Base-by-base conservation (phyloP, 2,797 vertebrate species). In the Gymnodraco acuticeps region DNA sequence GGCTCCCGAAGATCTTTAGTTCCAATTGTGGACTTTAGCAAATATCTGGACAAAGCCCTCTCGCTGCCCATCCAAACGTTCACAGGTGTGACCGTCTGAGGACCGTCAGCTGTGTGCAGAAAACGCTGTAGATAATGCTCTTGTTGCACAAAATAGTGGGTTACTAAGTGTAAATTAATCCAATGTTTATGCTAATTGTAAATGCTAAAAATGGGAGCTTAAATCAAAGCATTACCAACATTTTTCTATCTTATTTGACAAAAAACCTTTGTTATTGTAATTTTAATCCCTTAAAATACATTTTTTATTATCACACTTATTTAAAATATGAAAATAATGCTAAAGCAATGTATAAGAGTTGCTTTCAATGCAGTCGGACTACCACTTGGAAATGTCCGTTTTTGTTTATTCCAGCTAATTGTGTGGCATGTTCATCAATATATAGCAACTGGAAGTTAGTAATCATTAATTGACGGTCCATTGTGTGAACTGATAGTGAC, bases 1-100 rank as follows among this genome's bases (percentile, higher is more conserved):
- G 91, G 94, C 54, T 78, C 76, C 23, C 92, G 83, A 27, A 27
- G 27, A 27, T 5, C 27, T 27, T 27, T 1, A 27, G 27, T 27
- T 27, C 4, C 4, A 27, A 0, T 27, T 27, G 27, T 27, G 27
- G 27, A 27, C 33, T 77, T 95, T 0, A 93, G 84, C 76, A 94
- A 87, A 75, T 94, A 89, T 75, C 87, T 94, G 87, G 88, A 92
- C 82, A 95, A 89, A 61, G 94, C 91, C 45, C 93, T 97, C 79
- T 88, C 94, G 2, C 87, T 97, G 88, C 96, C 97, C 31, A 96
- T 98, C 90, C 96, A 97, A 91, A 98, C 96, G 0, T 97, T 97
- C 77, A 92, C 93, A 4, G 96, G 96, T 0, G 54, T 90, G 53
- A 77, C 93, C 55, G 91, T 92, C 17, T 92, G 85, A 74, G 6